Conservation (phyloP, 2,888 invertebrate species). For the Pseudococcus viburni region DNA sequence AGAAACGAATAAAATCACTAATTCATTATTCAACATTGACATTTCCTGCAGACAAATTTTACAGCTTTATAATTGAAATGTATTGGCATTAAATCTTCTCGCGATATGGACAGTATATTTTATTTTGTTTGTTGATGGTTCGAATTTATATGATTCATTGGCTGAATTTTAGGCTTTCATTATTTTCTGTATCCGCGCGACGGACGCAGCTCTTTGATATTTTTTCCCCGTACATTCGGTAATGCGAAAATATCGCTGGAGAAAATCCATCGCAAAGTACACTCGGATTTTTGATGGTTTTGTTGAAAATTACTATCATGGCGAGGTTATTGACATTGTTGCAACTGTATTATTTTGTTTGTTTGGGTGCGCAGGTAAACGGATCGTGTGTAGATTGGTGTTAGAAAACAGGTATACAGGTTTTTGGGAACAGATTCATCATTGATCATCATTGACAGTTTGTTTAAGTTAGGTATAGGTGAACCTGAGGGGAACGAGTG, state of each 20-base stretch:
- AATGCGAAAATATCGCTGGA: background rate
- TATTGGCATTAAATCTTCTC: slow-evolving; percentile 54
- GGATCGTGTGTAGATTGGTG: background rate
- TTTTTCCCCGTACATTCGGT: background rate
- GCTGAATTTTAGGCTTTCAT: slow-evolving; percentile 28
- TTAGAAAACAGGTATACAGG: slow-evolving; percentile 36
- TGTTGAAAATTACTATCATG: background rate
- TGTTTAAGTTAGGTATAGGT: slow-evolving; percentile 21
- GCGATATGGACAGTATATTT: slow-evolving; percentile 47
- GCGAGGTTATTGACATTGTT: slow-evolving; percentile 6
- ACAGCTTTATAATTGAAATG: slow-evolving; percentile 58
- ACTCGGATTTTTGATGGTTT: background rate
- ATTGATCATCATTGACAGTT: slow-evolving; percentile 55
- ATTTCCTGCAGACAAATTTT: slow-evolving; percentile 55
- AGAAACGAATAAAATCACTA: slow-evolving; percentile 11
- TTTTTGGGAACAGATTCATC: slow-evolving; percentile 48
- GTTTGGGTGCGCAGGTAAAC: slow-evolving; percentile 53
- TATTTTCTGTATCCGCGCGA: background rate
- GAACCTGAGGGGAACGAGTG: slow-evolving; percentile 12
- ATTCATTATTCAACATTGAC: slow-evolving; percentile 46
- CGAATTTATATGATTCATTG: slow-evolving; percentile 57
- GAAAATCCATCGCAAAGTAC: background rate
- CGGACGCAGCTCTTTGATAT: slow-evolving; percentile 20
- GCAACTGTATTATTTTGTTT: background rate
- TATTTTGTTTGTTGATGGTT: slow-evolving; percentile 56